Evolutionary conservation across 2,888 invertebrate genomes (phyloP).

Genomic region (Cremastobaeus sp.): DNA sequence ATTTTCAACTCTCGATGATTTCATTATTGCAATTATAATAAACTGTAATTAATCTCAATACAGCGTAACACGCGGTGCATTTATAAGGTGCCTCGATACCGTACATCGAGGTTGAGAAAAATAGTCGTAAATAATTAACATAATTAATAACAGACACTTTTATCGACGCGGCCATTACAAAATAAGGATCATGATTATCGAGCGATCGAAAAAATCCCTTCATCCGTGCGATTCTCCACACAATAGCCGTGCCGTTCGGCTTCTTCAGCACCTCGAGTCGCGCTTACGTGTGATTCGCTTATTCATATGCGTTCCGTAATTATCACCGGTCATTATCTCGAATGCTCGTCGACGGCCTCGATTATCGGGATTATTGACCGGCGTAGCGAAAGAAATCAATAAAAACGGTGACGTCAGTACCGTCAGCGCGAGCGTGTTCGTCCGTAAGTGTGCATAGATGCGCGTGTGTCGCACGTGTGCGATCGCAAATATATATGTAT

Average conservation of each 20-base stretch:
- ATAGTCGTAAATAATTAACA: no score
- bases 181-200: not conserved
- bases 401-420: slow-evolving; percentile 51
- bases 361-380: slow-evolving; percentile 62
- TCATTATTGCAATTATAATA: no score
- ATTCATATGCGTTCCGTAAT: slow-evolving; percentile 59
- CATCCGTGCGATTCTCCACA: slow-evolving; percentile 10
- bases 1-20: no score
- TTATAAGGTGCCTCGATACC: no score
- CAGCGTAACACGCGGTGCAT: no score
- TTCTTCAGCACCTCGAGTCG: slow-evolving; percentile 10
- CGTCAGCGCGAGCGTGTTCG: slow-evolving; percentile 1
- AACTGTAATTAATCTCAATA: no score
- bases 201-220: no score
- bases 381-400: slow-evolving; percentile 59
- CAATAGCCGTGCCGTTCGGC: slow-evolving; percentile 17
- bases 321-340: slow-evolving; percentile 61
- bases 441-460: slow-evolving; percentile 1
- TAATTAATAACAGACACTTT: no score
- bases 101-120: no score
- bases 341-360: slow-evolving; percentile 60
- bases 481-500: slow-evolving; percentile 15
- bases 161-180: not conserved
- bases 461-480: slow-evolving; percentile 18
- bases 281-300: slow-evolving; percentile 43